Conservation (phyloP, 35 echinoderm and acorn worm genomes). For the Hemicentrotus pulcherrimus region DNA sequence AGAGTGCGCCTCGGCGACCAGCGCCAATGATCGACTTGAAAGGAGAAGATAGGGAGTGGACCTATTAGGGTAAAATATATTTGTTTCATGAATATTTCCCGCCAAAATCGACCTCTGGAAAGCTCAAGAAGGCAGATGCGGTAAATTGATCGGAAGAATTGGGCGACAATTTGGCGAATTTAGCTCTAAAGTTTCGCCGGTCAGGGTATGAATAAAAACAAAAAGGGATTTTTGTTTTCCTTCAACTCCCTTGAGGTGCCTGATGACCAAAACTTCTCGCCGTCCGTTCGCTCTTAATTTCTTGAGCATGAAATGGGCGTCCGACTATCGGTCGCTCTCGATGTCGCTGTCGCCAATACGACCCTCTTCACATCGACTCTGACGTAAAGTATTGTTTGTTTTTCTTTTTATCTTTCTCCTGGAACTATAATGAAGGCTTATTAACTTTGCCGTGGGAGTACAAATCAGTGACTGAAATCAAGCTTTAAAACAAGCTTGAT, state of each 20-base stretch:
- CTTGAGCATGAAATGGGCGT: background rate
- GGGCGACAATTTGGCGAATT: conserved; percentile 45
- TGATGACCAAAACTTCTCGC: background rate
- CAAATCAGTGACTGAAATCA: too few species aligned
- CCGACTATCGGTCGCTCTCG: background rate
- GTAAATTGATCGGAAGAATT: conserved; percentile 48
- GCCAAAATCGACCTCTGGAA: conserved; percentile 21
- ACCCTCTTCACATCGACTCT: background rate
- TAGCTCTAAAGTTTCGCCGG: conserved; percentile 39
- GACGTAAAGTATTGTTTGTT: background rate
- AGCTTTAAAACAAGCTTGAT: too few species aligned
- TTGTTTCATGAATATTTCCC: conserved; percentile 40
- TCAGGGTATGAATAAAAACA: background rate
- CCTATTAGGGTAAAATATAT: background rate
- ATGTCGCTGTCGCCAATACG: background rate
- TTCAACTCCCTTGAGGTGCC: background rate
- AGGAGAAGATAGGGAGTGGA: background rate
- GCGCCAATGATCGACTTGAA: background rate
- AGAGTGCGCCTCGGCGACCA: background rate
- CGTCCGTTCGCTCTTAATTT: background rate
- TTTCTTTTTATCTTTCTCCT: too few species aligned
- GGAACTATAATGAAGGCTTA: too few species aligned
- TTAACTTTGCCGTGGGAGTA: too few species aligned
- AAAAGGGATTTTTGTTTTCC: background rate
- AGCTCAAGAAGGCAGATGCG: conserved; percentile 27